Evolutionary conservation across 2,797 vertebrate species (phyloP).

Genomic region (Coregonus suidteri): DNA sequence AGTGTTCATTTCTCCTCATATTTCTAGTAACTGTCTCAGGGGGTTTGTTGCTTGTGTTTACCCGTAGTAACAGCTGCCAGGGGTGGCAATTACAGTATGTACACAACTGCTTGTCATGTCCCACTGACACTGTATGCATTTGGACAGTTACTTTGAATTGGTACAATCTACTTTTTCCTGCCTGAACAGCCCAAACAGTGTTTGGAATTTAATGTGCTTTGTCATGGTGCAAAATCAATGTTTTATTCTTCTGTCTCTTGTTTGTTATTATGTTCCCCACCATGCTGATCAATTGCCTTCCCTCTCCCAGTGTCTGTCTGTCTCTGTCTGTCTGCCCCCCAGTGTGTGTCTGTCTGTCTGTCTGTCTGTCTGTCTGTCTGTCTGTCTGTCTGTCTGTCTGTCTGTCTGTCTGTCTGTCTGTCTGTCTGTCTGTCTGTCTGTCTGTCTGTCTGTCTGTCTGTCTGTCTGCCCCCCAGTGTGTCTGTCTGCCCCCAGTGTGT

Average conservation of each 20-base stretch:
- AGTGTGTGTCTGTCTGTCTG: no score
- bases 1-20: constrained; percentile 26
- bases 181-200: no score
- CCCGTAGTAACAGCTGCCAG: constrained; percentile 49
- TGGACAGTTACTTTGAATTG: neutral
- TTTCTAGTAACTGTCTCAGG: constrained; percentile 63
- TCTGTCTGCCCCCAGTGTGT: neutral
- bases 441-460: no score
- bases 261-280: no score
- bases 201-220: no score
- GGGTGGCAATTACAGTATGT: constrained; percentile 53
- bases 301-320: neutral
- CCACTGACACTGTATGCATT: neutral
- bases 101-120: neutral
- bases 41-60: constrained; percentile 60
- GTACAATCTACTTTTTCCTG: neutral
- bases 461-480: neutral
- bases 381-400: no score
- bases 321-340: no score
- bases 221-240: no score
- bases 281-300: neutral
- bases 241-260: no score
- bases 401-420: no score
- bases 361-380: no score
- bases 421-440: no score